phyloP scores from a whole-genome alignment of 1,140 invertebrate species.

The Triops cancriformis region DNA sequence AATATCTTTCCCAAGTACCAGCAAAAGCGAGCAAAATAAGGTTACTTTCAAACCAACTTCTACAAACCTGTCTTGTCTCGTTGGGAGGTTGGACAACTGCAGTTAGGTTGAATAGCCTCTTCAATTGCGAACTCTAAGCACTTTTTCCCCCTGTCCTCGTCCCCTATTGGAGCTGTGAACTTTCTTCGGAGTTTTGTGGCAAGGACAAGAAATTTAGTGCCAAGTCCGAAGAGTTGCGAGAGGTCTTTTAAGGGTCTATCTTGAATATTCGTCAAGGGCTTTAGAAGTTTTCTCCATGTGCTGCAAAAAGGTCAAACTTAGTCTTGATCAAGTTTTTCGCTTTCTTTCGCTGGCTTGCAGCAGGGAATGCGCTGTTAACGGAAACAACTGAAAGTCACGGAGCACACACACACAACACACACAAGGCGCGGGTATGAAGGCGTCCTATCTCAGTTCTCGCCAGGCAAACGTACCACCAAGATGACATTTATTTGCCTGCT shows the following conservation, averaged over 20 bases:
- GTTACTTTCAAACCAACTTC: background rate
- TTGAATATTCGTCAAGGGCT: background rate
- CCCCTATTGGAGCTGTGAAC: background rate
- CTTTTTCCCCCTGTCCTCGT: background rate
- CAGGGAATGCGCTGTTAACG: conserved; percentile 6
- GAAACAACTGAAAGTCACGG: background rate
- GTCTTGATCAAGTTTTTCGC: background rate
- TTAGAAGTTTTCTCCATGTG: background rate
- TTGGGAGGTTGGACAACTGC: background rate
- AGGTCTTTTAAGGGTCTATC: background rate
- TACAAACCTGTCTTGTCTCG: background rate
- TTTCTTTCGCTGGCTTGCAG: background rate
- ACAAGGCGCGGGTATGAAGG: background rate
- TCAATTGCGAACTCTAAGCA: background rate
- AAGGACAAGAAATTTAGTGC: no score
- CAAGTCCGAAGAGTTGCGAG: no score
- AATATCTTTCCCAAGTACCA: background rate
- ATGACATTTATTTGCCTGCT: background rate
- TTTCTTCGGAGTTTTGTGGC: no score
- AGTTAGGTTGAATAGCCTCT: conserved; percentile 4
- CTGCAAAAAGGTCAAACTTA: background rate
- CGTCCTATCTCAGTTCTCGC: background rate
- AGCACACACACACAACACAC: background rate
- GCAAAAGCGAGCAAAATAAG: background rate
- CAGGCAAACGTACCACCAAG: background rate